A percentile compares a stretch with the other conserved stretches of the same genome.
Conservation (phyloP, 2,797 vertebrate species). For the Smutsia gigantea region DNA sequence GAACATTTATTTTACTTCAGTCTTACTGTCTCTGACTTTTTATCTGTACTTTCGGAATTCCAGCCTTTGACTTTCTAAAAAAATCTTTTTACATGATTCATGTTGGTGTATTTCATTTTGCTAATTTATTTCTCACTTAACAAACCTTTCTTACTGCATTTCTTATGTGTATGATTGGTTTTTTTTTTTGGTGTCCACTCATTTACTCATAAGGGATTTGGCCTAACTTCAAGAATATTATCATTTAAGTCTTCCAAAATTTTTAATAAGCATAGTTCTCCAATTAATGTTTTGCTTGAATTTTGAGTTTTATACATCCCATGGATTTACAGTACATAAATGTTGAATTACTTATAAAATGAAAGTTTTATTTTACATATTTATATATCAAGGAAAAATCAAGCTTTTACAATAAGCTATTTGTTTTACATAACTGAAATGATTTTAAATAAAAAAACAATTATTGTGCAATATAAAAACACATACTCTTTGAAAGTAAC, state of each 20-base stretch:
- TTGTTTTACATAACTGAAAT: slow-evolving; percentile 61
- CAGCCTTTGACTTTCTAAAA: slow-evolving; percentile 71
- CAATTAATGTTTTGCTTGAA: slow-evolving; percentile 52
- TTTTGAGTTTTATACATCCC: slow-evolving; percentile 76
- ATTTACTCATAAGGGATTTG: slow-evolving; percentile 64
- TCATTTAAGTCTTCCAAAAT: slow-evolving; percentile 63
- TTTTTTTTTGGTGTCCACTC: slow-evolving; percentile 62
- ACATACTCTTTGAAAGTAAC: slow-evolving; percentile 47
- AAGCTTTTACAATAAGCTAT: slow-evolving; percentile 74
- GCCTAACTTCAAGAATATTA: slow-evolving; percentile 69
- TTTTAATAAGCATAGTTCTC: slow-evolving; percentile 51
- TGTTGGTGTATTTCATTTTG: slow-evolving; percentile 70
- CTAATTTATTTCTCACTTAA: slow-evolving; percentile 68
- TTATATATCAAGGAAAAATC: slow-evolving; percentile 45
- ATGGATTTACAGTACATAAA: slow-evolving; percentile 80
- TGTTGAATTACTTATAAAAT: slow-evolving; percentile 72
- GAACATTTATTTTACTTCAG: slow-evolving; percentile 77
- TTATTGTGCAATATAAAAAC: slow-evolving; percentile 60
- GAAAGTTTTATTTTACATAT: slow-evolving; percentile 68
- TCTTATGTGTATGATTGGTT: slow-evolving; percentile 73
- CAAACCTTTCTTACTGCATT: slow-evolving; percentile 42
- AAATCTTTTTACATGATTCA: slow-evolving; percentile 73
- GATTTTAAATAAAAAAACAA: slow-evolving; percentile 65
- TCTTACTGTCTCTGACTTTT: slow-evolving; percentile 75
- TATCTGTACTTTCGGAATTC: slow-evolving; percentile 70